Conservation (phyloP, 2,797 vertebrate species). For the Nannoperca australis region DNA sequence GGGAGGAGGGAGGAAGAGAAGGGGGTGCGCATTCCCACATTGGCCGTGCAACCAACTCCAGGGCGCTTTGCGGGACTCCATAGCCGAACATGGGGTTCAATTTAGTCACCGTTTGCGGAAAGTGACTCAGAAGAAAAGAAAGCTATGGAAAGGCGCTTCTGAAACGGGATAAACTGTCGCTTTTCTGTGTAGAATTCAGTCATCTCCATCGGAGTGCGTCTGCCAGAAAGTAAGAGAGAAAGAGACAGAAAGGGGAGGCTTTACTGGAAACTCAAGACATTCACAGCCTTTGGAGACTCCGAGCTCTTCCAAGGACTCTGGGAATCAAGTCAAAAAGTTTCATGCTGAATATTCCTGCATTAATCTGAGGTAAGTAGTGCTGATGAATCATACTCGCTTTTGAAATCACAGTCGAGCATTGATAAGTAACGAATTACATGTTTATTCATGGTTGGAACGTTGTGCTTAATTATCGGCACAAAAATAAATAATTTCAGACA, state of each 20-base stretch:
- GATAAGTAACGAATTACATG: not conserved
- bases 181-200: slow-evolving; percentile 60
- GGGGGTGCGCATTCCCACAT: slow-evolving; percentile 85
- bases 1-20: slow-evolving; percentile 64
- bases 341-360: slow-evolving; percentile 75
- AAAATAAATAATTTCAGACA: not conserved
- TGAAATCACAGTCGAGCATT: slow-evolving; percentile 17
- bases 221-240: slow-evolving; percentile 60
- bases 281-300: slow-evolving; percentile 72
- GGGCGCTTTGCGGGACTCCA: slow-evolving; percentile 82
- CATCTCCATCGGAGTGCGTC: slow-evolving; percentile 81
- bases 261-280: slow-evolving; percentile 82
- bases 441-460: not conserved
- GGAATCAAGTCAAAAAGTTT: slow-evolving; percentile 77
- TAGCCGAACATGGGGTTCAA: slow-evolving; percentile 84
- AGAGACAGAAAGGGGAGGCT: slow-evolving; percentile 65
- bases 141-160: slow-evolving; percentile 54
- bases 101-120: slow-evolving; percentile 70
- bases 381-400: not conserved
- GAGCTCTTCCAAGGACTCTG: slow-evolving; percentile 72
- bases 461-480: slow-evolving; percentile 1
- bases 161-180: slow-evolving; percentile 67
- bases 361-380: slow-evolving; percentile 74
- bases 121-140: slow-evolving; percentile 57
- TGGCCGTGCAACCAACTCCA: slow-evolving; percentile 81